phyloP scores from a whole-genome alignment of 2,113 vertebrate species.

The Shinisaurus crocodilurus region DNA sequence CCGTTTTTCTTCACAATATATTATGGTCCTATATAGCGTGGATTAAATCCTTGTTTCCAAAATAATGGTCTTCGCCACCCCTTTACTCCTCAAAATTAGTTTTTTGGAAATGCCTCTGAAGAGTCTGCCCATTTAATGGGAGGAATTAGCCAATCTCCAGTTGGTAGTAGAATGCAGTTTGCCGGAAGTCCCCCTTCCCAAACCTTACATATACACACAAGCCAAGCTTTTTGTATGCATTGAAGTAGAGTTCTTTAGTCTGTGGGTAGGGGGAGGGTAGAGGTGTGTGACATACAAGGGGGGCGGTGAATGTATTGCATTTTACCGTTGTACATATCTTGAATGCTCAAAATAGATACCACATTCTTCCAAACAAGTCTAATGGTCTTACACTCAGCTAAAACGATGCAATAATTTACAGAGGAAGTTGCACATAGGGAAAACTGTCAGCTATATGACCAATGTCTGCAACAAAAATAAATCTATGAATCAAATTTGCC shows the following conservation, averaged over 20 bases:
- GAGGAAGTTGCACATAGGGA: constrained; percentile 49
- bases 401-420: constrained; percentile 58
- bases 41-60: neutral
- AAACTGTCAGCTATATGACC: constrained; percentile 56
- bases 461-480: constrained; percentile 66
- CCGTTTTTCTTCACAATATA: neutral
- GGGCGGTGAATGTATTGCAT: neutral
- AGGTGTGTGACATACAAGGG: accelerated
- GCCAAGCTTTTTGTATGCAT: neutral
- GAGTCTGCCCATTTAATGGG: neutral
- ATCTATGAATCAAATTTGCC: constrained; percentile 58
- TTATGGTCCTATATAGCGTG: neutral
- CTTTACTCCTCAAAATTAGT: neutral
- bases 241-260: neutral
- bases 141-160: too few relatives aligned
- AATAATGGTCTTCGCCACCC: neutral
- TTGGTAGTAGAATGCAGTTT: neutral
- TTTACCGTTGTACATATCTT: constrained; percentile 15
- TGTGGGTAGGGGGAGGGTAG: neutral
- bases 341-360: constrained; percentile 44
- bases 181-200: too few relatives aligned
- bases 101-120: neutral
- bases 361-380: constrained; percentile 40
- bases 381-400: constrained; percentile 50
- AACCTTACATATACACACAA: neutral